These are phyloP conservation scores for Gandaritis pyraliata DNA, from an alignment of 2,888 invertebrate species.

Conservation along the genomic window DNA sequence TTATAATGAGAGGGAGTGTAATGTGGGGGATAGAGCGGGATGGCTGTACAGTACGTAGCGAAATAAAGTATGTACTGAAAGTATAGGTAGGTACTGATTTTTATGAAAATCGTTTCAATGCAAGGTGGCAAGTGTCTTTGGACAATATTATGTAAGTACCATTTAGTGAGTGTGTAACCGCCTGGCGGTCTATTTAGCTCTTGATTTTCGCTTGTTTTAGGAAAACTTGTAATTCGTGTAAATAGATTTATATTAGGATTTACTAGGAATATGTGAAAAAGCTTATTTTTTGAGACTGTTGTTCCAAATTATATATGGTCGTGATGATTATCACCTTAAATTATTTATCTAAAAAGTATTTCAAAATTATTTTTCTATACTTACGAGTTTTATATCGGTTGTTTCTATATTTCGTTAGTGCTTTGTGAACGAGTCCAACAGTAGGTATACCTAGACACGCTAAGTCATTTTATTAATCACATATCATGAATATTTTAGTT, in stretches of 20 bases:
- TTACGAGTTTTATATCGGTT: conserved; percentile 68
- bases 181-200: neutral
- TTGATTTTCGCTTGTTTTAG: conserved; percentile 18
- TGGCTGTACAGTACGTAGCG: too few species aligned
- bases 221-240: conserved; percentile 59
- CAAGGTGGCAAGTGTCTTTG: too few species aligned
- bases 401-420: conserved; percentile 63
- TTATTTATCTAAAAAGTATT: conserved; percentile 64
- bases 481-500: conserved; percentile 79
- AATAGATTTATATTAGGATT: conserved; percentile 68
- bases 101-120: too few species aligned
- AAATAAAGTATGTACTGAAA: too few species aligned
- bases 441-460: conserved; percentile 59
- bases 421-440: conserved; percentile 56
- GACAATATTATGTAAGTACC: neutral
- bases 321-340: conserved; percentile 63
- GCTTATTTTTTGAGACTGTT: conserved; percentile 82
- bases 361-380: conserved; percentile 78
- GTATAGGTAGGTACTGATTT: too few species aligned
- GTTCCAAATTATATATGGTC: conserved; percentile 64
- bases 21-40: too few species aligned
- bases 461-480: conserved; percentile 79
- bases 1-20: too few species aligned
- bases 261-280: conserved; percentile 62
- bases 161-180: neutral